Evolutionary conservation across 2,888 invertebrate genomes (phyloP).

Genomic region (Eupsilia transversa): DNA sequence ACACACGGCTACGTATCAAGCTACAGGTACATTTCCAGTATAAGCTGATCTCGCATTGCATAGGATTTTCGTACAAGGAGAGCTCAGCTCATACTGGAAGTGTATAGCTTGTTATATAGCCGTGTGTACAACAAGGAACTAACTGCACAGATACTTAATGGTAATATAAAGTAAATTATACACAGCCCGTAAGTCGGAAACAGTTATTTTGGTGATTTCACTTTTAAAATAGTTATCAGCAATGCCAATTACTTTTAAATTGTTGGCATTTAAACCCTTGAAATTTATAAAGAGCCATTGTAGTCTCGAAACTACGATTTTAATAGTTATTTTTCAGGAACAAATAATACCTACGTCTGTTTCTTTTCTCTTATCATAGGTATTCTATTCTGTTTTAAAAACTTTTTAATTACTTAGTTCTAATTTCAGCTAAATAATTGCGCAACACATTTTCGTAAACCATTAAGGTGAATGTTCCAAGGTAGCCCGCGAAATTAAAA

Average conservation of each 20-base stretch:
- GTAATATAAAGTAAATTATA: slow-evolving; percentile 25
- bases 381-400: slow-evolving; percentile 16
- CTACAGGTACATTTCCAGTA: no score
- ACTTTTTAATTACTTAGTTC: slow-evolving; percentile 5
- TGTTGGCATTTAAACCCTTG: slow-evolving; percentile 49
- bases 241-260: slow-evolving; percentile 20
- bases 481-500: no score
- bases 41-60: no score
- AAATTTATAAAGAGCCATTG: slow-evolving; percentile 28
- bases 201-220: slow-evolving; percentile 37
- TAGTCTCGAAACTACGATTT: slow-evolving; percentile 5
- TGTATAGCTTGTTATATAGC: no score
- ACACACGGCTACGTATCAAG: no score
- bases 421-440: no score
- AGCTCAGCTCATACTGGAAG: no score
- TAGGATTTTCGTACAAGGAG: no score
- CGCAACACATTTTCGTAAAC: no score
- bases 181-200: not conserved
- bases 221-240: slow-evolving; percentile 44
- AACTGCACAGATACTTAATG: not conserved
- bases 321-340: not conserved
- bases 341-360: not conserved
- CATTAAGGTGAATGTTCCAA: no score
- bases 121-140: no score
- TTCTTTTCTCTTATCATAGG: not conserved